Evolutionary conservation across 2,888 invertebrate genomes (phyloP).

Genomic region (Zygaena filipendulae): DNA sequence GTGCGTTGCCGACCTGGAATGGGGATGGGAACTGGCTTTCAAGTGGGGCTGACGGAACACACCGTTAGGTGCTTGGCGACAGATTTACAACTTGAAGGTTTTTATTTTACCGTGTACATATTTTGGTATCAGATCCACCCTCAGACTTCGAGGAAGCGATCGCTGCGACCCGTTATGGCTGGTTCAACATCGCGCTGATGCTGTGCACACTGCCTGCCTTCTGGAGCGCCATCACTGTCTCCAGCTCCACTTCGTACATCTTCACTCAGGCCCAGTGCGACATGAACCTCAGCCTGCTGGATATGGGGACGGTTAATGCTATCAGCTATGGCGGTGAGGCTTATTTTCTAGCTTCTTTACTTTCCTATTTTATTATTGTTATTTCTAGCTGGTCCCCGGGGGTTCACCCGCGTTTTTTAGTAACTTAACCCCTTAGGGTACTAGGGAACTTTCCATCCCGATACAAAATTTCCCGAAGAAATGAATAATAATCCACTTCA

Average conservation of each 20-base stretch:
- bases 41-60: too few relatives aligned
- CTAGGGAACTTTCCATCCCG: too few relatives aligned
- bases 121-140: slow-evolving; percentile 28
- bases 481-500: too few relatives aligned
- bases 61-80: too few relatives aligned
- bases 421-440: background rate
- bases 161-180: slow-evolving; percentile 73
- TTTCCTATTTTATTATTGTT: background rate
- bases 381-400: background rate
- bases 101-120: too few relatives aligned
- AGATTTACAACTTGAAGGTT: too few relatives aligned
- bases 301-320: slow-evolving; percentile 78
- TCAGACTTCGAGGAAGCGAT: slow-evolving; percentile 81
- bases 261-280: slow-evolving; percentile 82
- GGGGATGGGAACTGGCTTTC: too few relatives aligned
- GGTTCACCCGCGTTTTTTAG: slow-evolving; percentile 7
- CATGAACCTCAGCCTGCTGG: slow-evolving; percentile 71
- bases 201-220: slow-evolving; percentile 71
- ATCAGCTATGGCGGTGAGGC: slow-evolving; percentile 75
- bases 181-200: slow-evolving; percentile 74
- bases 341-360: background rate
- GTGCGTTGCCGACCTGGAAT: too few relatives aligned
- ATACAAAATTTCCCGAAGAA: too few relatives aligned
- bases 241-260: slow-evolving; percentile 78
- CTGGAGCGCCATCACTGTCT: slow-evolving; percentile 76